Evolutionary conservation across 2,797 vertebrate species (phyloP), one percentile per base, ranked within the genome.

Genomic region (Nothura maculosa): DNA sequence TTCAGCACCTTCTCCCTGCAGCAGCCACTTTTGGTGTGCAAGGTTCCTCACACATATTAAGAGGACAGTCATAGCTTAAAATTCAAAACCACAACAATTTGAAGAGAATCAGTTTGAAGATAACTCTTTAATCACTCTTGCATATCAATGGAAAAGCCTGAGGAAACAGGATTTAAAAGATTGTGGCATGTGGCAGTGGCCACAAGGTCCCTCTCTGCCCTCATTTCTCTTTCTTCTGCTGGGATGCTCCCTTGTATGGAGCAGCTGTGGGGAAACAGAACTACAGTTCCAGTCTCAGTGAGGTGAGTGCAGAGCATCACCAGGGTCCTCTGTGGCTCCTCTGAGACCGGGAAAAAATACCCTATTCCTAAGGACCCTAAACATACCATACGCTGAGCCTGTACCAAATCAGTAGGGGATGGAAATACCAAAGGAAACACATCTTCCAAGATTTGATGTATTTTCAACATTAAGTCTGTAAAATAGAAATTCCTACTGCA

Each of bases 121-220:
- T 42, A 80, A 68, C 36, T 5, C 38, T 64, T 80, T 9, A 50
- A 28, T 25, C 45, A 42, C 9, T 17, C 9, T 18, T 38, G 32
- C 30, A 22, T 12, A 14, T 48, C 66, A 38, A 85, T 15, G n/a
- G 78, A 86, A 24, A 63, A 73, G 20, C 30, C 50, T 28, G 36
- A 45, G 72, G 73, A 32, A 5, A 8, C 5, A 42, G 15, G 28
- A 58, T 50, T 82, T 74, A 47, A 84, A 80, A 64, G 22, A 76
- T 40, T 38, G 10, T 0, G 1, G 24, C 63, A 34, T 0, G 0
- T 54, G 72, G 25, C 18, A 64, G 32, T 38, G 67, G 25, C 48
- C 40, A 12, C 22, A 52, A 76, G 18, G 27, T 7, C 13, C 7
- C 36, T 88, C 20, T 11, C 38, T 58, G 30, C 12, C 5, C 15